Base-by-base conservation (phyloP, 1,140 invertebrate genomes). In the Camponotus floridanus region DNA sequence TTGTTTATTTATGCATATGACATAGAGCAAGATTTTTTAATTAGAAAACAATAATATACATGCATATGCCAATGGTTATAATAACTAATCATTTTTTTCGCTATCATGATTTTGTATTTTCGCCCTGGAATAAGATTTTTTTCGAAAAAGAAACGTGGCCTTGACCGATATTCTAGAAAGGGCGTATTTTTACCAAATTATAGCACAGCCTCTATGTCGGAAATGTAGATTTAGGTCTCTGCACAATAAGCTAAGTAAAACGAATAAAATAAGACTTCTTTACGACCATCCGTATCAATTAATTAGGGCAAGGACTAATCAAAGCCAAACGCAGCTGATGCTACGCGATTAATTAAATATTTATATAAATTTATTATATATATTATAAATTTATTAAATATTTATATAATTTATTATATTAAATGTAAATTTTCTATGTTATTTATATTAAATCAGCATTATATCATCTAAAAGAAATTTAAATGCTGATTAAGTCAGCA, bases 111-210 rank as follows among this genome's bases (percentile, higher is more conserved):
- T 45, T 59, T 42, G 26, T 42, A 81, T 71, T 31, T 59, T 42
- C n/a, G 26, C 33, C 57, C 62, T 26, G 11, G 9, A 26, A 21
- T 42, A 48, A 31, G 39, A 85, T 78, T 67, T 15, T 42, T 59
- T 5, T 31, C 21, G 61, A 21, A 33, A 42, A 18, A 48, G 42
- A 26, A 26, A 18, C 26, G 48, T 42, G 73, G 57, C 83, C 73
- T 85, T 85, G 83, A 55, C 73, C 73, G 48, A 79, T 85, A 85
- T 85, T 26, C 18, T 42, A 31, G 15, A 21, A 9, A 51, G 4
- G 15, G 36, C 78, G 18, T 81, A 71, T 31, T 76, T 76, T 84
- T 76, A 84, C 62, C 39, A 70, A 83, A 83, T 83, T 74, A 83
- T 62, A 42, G 26, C 65, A 26, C 31, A 39, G 39, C 67, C 67